These are phyloP conservation scores for Lasiurus borealis DNA, from an alignment of 2,113 vertebrate genomes.

Conservation along the genomic window DNA sequence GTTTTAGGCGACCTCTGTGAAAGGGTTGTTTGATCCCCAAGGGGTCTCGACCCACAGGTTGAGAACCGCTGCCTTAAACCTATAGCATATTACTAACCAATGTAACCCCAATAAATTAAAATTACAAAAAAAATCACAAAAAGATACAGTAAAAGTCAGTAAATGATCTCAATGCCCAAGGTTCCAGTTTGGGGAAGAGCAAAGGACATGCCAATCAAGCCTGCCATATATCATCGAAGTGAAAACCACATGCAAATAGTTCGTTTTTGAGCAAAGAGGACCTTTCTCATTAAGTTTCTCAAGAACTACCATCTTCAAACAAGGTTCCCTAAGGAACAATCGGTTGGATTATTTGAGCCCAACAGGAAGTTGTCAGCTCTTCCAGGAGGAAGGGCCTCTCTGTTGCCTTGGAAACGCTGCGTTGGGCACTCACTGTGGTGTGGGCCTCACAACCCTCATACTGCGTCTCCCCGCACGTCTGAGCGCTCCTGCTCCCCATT, in stretches of 20 bases:
- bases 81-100: neutral
- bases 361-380: neutral
- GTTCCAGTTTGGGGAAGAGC: neutral
- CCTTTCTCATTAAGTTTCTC: neutral
- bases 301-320: neutral
- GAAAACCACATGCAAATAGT: neutral
- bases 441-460: neutral
- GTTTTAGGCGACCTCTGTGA: no score
- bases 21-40: no score
- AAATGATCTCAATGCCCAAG: neutral
- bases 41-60: no score
- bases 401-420: neutral
- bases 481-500: neutral
- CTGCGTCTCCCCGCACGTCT: neutral
- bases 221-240: no score
- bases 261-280: neutral
- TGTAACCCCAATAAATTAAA: neutral
- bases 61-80: no score
- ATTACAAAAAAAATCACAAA: neutral
- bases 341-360: neutral
- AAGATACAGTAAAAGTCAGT: neutral
- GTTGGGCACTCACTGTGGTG: fast-evolving
- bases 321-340: neutral
- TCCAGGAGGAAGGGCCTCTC: neutral
- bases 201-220: neutral